Evolutionary conservation across 2,113 vertebrate species (phyloP).

Genomic region (Turnix velox): DNA sequence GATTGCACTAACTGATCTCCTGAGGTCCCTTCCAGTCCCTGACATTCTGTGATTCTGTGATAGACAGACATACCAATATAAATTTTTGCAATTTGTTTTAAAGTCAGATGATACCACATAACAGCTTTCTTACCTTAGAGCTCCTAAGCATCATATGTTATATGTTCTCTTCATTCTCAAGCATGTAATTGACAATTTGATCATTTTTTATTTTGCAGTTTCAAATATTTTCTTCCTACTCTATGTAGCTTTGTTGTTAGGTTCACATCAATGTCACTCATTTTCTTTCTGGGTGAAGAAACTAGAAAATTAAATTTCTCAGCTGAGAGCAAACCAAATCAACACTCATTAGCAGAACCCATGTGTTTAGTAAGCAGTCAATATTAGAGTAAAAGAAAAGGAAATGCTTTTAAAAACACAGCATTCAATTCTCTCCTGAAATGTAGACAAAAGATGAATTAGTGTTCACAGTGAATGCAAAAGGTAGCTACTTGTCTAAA

Average conservation of each 20-base stretch:
- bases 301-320: neutral
- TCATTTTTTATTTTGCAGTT: neutral
- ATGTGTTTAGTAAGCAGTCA: neutral
- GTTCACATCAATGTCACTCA: neutral
- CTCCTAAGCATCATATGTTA: neutral
- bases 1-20: too few relatives aligned
- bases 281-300: slow-evolving; percentile 3
- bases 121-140: neutral
- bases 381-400: neutral
- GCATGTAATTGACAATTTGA: neutral
- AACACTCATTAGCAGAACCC: neutral
- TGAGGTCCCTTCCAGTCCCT: too few relatives aligned
- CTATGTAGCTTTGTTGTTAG: neutral
- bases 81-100: neutral
- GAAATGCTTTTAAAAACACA: neutral
- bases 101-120: neutral
- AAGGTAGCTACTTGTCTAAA: neutral
- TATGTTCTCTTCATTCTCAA: neutral
- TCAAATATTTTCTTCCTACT: neutral
- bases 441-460: neutral
- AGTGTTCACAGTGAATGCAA: neutral
- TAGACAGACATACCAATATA: neutral
- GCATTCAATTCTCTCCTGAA: neutral
- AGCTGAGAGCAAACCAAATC: neutral
- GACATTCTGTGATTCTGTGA: too few relatives aligned